Conservation (phyloP, 2,797 vertebrate genomes). For the Darevskia mixta region DNA sequence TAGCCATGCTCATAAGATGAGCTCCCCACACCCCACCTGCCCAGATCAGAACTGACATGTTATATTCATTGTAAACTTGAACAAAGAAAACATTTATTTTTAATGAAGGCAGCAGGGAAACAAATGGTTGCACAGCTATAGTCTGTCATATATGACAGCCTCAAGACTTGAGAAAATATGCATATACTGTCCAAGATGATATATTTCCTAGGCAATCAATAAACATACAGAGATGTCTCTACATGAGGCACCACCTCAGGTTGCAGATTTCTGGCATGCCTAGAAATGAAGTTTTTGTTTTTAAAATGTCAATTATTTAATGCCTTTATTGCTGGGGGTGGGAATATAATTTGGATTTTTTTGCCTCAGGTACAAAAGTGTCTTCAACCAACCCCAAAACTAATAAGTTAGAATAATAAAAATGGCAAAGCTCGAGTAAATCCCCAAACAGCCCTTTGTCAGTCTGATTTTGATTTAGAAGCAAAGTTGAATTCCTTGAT, state of each 20-base stretch:
- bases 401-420: constrained; percentile 39
- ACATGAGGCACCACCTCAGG: background rate
- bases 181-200: background rate
- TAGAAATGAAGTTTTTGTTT: background rate
- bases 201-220: constrained; percentile 32
- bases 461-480: constrained; percentile 35
- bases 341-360: background rate
- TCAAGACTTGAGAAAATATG: constrained; percentile 28
- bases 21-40: background rate
- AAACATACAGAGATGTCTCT: constrained; percentile 33
- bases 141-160: background rate
- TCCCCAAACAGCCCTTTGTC: constrained; percentile 30
- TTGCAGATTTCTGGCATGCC: background rate
- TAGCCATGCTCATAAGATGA: background rate
- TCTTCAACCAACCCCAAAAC: background rate
- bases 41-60: background rate
- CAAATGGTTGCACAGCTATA: background rate
- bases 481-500: constrained; percentile 47
- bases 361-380: background rate
- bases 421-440: background rate
- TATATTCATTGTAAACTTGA: background rate
- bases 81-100: background rate
- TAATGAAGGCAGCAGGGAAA: background rate
- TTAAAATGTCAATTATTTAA: background rate
- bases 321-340: background rate